phyloP scores from a whole-genome alignment of 2,888 invertebrate genomes.

The Drosophila siamana region DNA sequence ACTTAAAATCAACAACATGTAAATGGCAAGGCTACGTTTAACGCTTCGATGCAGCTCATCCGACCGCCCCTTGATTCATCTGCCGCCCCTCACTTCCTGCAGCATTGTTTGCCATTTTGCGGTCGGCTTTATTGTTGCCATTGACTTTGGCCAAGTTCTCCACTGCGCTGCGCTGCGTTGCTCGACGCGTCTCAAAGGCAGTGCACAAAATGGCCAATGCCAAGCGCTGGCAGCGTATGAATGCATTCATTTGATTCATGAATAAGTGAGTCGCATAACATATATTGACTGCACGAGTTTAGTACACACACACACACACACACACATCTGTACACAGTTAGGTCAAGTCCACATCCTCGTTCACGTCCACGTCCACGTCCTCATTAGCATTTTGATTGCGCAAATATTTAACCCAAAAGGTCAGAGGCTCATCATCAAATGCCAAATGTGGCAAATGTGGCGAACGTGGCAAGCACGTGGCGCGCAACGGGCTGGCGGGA shows the following conservation, averaged over 20 bases:
- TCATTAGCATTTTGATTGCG: conserved; percentile 21
- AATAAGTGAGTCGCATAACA: conserved; percentile 25
- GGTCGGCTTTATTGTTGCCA: conserved; percentile 44
- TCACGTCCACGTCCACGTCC: not conserved
- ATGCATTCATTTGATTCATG: conserved; percentile 30
- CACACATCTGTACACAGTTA: no score
- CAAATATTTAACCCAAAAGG: conserved; percentile 19
- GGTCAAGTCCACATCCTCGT: not conserved
- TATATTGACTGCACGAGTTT: conserved; percentile 2
- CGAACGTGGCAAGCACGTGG: conserved; percentile 7
- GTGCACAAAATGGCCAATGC: conserved; percentile 8
- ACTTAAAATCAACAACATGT: conserved; percentile 73
- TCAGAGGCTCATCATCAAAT: conserved; percentile 19
- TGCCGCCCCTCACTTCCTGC: not conserved
- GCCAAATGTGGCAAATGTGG: not conserved
- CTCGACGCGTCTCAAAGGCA: not conserved
- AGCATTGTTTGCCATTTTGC: conserved; percentile 30
- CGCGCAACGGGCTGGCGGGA: not conserved
- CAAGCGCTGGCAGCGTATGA: conserved; percentile 7
- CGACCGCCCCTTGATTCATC: not conserved
- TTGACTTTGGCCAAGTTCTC: conserved; percentile 43
- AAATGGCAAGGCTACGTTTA: conserved; percentile 58
- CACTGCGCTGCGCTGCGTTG: no score
- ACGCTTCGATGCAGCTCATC: conserved; percentile 48
- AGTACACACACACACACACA: no score